Conservation (phyloP, 2,888 invertebrate species). For the Aethes cnicana region DNA sequence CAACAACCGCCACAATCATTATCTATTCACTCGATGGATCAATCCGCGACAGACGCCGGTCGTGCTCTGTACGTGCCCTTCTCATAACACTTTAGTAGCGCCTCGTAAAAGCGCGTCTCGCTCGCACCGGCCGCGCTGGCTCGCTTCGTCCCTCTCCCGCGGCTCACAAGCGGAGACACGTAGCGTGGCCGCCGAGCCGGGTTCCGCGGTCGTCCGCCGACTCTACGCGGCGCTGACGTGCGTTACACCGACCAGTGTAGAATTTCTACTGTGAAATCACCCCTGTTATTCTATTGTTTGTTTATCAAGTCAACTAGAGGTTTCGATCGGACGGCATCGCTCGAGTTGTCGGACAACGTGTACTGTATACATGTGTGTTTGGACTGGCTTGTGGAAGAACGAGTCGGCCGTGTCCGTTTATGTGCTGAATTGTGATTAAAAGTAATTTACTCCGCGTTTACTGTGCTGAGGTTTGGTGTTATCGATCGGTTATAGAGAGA, state of each 20-base stretch:
- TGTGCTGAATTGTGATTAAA: slow-evolving; percentile 79
- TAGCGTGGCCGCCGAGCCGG: slow-evolving; percentile 68
- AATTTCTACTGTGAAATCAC: slow-evolving; percentile 70
- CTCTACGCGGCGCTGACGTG: slow-evolving; percentile 78
- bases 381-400: slow-evolving; percentile 68
- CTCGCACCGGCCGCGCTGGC: slow-evolving; percentile 34
- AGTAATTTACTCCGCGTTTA: slow-evolving; percentile 78
- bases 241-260: slow-evolving; percentile 64
- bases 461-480: slow-evolving; percentile 71
- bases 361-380: slow-evolving; percentile 66
- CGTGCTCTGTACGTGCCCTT: slow-evolving; percentile 64
- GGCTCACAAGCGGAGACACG: slow-evolving; percentile 45
- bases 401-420: slow-evolving; percentile 68
- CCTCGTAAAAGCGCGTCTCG: slow-evolving; percentile 54
- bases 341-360: slow-evolving; percentile 60
- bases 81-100: slow-evolving; percentile 60
- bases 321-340: slow-evolving; percentile 56
- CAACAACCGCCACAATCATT: slow-evolving; percentile 58
- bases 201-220: slow-evolving; percentile 78
- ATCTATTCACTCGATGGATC: slow-evolving; percentile 65
- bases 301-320: slow-evolving; percentile 62
- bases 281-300: slow-evolving; percentile 73
- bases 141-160: slow-evolving; percentile 49
- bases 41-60: slow-evolving; percentile 55
- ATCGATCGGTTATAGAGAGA: slow-evolving; percentile 73